These are phyloP conservation scores for Meta bourneti DNA, from an alignment of 2,888 invertebrate genomes.

Conservation along the genomic window DNA sequence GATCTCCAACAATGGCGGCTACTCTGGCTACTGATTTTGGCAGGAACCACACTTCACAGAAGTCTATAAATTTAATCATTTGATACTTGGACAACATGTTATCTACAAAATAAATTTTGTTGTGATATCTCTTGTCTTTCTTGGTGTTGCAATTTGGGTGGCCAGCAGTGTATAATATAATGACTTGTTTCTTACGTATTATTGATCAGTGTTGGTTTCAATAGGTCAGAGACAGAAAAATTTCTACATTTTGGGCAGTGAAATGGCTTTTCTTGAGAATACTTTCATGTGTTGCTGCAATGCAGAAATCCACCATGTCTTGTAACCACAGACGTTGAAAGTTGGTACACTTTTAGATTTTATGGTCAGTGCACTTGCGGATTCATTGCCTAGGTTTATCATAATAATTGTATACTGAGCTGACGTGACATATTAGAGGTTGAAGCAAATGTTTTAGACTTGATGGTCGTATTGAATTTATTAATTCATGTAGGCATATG, in stretches of 20 bases:
- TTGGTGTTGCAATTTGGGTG: no score
- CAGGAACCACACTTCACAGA: no score
- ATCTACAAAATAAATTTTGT: no score
- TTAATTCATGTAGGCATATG: slow-evolving; percentile 18
- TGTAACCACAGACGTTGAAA: slow-evolving; percentile 76
- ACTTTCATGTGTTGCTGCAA: slow-evolving; percentile 77
- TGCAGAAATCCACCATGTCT: slow-evolving; percentile 78
- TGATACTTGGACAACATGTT: no score
- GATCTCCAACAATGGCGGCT: no score
- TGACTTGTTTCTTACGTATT: no score
- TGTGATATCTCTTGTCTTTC: no score
- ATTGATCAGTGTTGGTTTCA: no score
- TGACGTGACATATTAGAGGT: slow-evolving; percentile 50
- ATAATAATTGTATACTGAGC: slow-evolving; percentile 46
- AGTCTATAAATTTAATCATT: no score
- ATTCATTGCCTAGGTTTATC: slow-evolving; percentile 23
- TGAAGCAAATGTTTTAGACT: slow-evolving; percentile 40
- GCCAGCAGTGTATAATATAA: no score
- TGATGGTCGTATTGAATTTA: slow-evolving; percentile 21
- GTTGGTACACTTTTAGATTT: slow-evolving; percentile 64
- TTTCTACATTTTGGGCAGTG: slow-evolving; percentile 77
- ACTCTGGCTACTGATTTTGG: no score
- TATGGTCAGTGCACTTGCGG: neutral
- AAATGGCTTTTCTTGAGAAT: slow-evolving; percentile 77
- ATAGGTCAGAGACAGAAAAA: no score